Evolutionary conservation across 2,113 vertebrate species (phyloP), one percentile per base, ranked within the genome.

Genomic region (Limnothrissa miodon): DNA sequence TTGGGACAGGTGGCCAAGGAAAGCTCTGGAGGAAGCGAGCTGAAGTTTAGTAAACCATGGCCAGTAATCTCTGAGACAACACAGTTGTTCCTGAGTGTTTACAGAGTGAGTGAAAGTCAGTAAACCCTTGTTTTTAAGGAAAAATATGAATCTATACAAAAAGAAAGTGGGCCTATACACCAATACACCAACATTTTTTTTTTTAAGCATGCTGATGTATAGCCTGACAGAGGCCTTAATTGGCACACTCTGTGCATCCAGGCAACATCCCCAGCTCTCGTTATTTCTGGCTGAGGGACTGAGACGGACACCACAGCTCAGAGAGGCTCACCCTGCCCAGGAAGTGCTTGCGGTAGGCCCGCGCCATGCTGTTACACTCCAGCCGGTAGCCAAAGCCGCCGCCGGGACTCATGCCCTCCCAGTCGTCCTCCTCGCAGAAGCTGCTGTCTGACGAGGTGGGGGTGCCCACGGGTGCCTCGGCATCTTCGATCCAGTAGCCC

Each of bases 401-500:
- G 78, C 93, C 95, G 83, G 95, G 0, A 88, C 95, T 97, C 85
- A 94, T 87, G 84, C 87, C 90, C 44, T 90, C 94, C 36, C 94
- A 94, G 0, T 97, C 97, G 48, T 97, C 96, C 29, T 99, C 98
- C 62, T 94, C 94, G 94, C 0, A 94, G 94, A 79, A 95, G 91
- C 0, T 90, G 90, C 92, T 97, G 94, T 98, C 97, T 0, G 97
- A 96, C 0, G 0, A 96, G 80, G 89, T 97, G 85, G 0, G 96
- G 80, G 84, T 94, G 44, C 87, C 90, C 80, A 51, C 92, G 87
- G 89, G 96, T 45, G 84, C 97, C 91, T 98, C 98, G 84, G 94
- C 96, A 82, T 98, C 98, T 87, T 99, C 98, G 0, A 99, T 99
- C 98, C 98, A 99, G 93, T 99, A 99, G 82, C 98, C 98, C 62